Base-by-base conservation (phyloP, 2,113 vertebrate species). In the Accipiter cooperii region DNA sequence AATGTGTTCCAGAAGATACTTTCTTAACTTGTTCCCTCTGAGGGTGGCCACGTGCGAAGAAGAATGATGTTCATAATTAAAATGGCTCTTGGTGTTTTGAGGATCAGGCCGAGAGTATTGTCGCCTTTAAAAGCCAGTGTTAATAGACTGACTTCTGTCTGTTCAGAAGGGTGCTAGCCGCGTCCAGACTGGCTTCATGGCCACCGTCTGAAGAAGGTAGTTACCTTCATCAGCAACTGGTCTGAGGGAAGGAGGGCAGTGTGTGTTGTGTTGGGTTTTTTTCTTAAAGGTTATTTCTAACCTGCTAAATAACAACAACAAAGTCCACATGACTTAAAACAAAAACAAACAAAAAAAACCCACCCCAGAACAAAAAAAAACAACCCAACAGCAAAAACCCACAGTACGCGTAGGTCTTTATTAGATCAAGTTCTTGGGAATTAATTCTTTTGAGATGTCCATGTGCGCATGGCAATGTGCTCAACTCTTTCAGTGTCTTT, bases 91-190 rank as follows among this genome's bases (percentile, higher is more conserved):
- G 20, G 70, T 8, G 4, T 22, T 28, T 76, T 75, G 34, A 17
- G 57, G 21, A 5, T 63, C 10, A 10, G 24, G 3, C 3, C 19
- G 44, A 46, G 15, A 24, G 44, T 31, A 3, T 2, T 52, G 44
- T 14, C 24, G 10, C 34, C 20, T 71, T 66, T 70, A 18, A 76
- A 80, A 89, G 8, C 2, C 20, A 3, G 1, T 25, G 22, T 68
- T 36, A 3, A 6, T 7, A 17, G 58, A 4, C 5, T 4, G 20
- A 19, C 20, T 10, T 38, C 1, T 25, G 2, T 2, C 14, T 1
- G 2, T 31, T 40, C 20, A 1, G 22, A 60, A 64, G 22, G 19
- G 12, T 42, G 13, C 19, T 21, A 19, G 13, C 29, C 1, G 0
- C 14, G 24, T 36, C 49, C 46, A 8, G 0, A 3, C 13, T 11